Percentiles rank a stretch among this genome's conserved stretches.
Conservation (phyloP, 1,140 invertebrate genomes). For the Aphelenchoides avenae region DNA sequence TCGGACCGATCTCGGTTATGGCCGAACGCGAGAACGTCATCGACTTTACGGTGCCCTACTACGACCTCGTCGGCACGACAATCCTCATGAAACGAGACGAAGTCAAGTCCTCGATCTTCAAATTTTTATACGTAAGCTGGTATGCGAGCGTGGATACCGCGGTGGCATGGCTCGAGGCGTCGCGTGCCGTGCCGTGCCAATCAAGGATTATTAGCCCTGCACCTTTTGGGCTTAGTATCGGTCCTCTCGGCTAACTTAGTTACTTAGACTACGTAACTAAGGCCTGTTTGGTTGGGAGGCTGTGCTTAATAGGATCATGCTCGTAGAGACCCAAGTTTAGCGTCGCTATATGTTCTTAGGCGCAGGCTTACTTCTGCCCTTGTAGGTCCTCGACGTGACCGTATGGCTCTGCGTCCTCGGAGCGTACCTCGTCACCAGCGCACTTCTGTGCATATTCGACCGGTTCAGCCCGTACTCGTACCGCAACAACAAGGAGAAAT, state of each 20-base stretch:
- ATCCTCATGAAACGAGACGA: constrained; percentile 81
- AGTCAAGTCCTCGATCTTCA: constrained; percentile 76
- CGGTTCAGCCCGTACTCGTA: constrained; percentile 91
- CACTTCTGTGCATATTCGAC: constrained; percentile 91
- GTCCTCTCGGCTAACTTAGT: too few species aligned
- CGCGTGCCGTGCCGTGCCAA: too few species aligned
- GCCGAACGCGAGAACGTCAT: constrained; percentile 87
- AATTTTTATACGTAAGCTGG: constrained; percentile 75
- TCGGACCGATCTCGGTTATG: constrained; percentile 74
- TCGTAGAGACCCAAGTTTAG: too few species aligned
- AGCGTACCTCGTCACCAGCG: constrained; percentile 88
- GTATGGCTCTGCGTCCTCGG: constrained; percentile 92
- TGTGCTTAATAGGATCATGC: too few species aligned
- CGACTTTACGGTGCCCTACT: constrained; percentile 90
- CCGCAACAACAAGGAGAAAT: constrained; percentile 81
- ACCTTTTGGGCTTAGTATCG: too few species aligned
- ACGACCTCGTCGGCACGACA: constrained; percentile 86
- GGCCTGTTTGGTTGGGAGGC: too few species aligned
- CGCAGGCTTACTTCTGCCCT: too few species aligned
- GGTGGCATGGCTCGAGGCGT: too few species aligned
- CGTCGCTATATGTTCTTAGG: too few species aligned
- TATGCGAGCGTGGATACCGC: too few species aligned
- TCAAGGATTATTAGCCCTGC: too few species aligned
- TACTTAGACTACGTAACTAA: too few species aligned
- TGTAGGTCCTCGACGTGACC: constrained; percentile 77